Base-by-base conservation (phyloP, 2,888 invertebrate species). In the Actias luna region DNA sequence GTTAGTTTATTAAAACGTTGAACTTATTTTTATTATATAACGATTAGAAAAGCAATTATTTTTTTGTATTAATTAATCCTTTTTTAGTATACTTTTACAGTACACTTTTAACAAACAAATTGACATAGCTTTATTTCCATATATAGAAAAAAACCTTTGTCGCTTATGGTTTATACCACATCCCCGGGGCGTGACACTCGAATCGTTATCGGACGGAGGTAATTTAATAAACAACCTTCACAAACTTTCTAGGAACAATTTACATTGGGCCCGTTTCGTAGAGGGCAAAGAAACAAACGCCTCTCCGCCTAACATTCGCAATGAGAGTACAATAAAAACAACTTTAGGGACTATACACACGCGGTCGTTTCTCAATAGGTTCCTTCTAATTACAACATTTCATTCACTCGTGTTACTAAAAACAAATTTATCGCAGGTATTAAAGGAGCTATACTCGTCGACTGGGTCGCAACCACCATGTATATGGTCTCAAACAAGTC, bases 141-240 rank as follows among this genome's bases (percentile, higher is more conserved):
- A n/a, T n/a, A n/a, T n/a, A 12, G 35, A 12, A 3, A 60, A n/a
- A 46, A 46, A 31, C 22, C 14, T 16, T 50, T 8, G 42, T 57
- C 63, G 62, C 63, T 33, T 14, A 16, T 59, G 22, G 57, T 62
- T 61, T 61, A 36, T 35, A 36, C 62, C 65, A 50, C 35, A 52
- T 27, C 62, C 63, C 59, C 63, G 58, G 64, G 61, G 63, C 69
- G 64, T 65, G 69, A 69, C 72, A 67, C 67, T 69, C 65, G 66
- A 74, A 74, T 72, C 70, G 74, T 70, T 71, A 63, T 69, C 67
- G 59, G 67, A 62, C 66, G 66, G 65, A 66, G 62, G 72, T 78
- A 79, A 80, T 79, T 77, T 77, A 80, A 80, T 80, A 81, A 77
- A 75, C 71, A 77, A 74, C 74, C 71, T 74, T 70, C 67, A 67